Base-by-base conservation (phyloP, 2,113 vertebrate species). In the Rostratula benghalensis region DNA sequence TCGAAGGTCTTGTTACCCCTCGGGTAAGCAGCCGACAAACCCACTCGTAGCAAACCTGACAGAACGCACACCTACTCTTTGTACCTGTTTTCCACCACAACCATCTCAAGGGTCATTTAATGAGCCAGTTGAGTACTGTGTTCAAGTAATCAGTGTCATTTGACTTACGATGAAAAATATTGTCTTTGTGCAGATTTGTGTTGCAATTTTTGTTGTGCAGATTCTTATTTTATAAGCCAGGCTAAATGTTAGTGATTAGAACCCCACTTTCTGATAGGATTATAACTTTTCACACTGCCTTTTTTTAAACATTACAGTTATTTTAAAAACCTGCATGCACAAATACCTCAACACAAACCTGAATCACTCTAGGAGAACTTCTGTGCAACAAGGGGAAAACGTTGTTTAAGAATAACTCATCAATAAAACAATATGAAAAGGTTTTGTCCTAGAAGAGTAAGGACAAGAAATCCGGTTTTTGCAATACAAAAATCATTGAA, bases 91-190 rank as follows among this genome's bases (percentile, higher is more conserved):
- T 83, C 8, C 81, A 65, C 57, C 81, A 69, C 37, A 89, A 71
- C 6, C 54, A 67, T 64, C 54, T 71, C 50, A 77, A 87, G 78
- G 92, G 80, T 89, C 81, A 94, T 91, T 97, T 95, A 95, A 90
- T 83, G 87, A 95, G 86, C 3, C 5, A 88, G 13, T 93, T 96
- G 96, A 95, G 68, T 39, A 64, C 59, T 69, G 25, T 22, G 23
- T 73, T 63, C 39, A 53, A 60, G 43, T 50, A 93, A 61, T 69
- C 53, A 92, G 37, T 3, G 1, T 45, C 33, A 71, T 14, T 45
- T 59, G 33, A 37, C 20, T 73, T 64, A 41, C 4, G 35, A 60
- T 37, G 24, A 64, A 28, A 84, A 84, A 82, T n/a, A 77, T 7
- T 39, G 46, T 35, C 57, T 79, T 68, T 24, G 21, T 78, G 30